A percentile compares a stretch with the other conserved stretches of the same genome.
These are phyloP conservation scores for Girardinichthys multiradiatus DNA, from an alignment of 2,113 vertebrate species.

Conservation along the genomic window DNA sequence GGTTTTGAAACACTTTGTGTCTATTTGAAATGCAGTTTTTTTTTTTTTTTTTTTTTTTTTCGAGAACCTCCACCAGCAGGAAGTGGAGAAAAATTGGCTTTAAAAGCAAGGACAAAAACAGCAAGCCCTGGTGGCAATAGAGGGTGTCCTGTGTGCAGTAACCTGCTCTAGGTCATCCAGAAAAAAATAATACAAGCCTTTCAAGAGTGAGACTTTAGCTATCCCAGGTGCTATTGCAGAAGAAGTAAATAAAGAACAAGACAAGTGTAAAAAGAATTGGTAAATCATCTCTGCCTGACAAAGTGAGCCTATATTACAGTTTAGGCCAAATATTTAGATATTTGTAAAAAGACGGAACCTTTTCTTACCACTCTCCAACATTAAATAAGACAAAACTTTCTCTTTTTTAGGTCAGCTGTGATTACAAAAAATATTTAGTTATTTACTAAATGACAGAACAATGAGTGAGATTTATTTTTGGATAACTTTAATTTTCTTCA, in stretches of 20 bases:
- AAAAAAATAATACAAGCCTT: slow-evolving; percentile 28
- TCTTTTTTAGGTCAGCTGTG: no score
- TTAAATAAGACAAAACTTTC: no score
- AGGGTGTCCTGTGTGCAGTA: slow-evolving; percentile 30
- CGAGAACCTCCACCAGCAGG: slow-evolving; percentile 44
- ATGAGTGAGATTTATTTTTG: no score
- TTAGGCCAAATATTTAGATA: no score
- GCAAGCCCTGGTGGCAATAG: slow-evolving; percentile 61
- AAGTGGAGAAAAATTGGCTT: slow-evolving; percentile 50
- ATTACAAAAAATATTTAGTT: no score
- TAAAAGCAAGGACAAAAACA: slow-evolving; percentile 54
- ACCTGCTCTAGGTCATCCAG: slow-evolving; percentile 38
- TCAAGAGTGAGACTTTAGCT: slow-evolving; percentile 14
- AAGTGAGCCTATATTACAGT: neutral
- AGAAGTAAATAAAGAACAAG: neutral
- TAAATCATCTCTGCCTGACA: neutral
- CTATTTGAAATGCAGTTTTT: slow-evolving; percentile 63
- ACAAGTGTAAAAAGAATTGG: no score
- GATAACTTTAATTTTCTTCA: no score
- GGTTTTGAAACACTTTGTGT: slow-evolving; percentile 52
- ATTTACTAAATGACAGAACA: no score
- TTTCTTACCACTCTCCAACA: no score
- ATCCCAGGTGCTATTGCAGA: slow-evolving; percentile 18
- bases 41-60: slow-evolving; percentile 48
- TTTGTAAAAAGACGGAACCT: no score